Base-by-base conservation (phyloP, 2,113 vertebrate genomes). In the Odontophorus gujanensis region DNA sequence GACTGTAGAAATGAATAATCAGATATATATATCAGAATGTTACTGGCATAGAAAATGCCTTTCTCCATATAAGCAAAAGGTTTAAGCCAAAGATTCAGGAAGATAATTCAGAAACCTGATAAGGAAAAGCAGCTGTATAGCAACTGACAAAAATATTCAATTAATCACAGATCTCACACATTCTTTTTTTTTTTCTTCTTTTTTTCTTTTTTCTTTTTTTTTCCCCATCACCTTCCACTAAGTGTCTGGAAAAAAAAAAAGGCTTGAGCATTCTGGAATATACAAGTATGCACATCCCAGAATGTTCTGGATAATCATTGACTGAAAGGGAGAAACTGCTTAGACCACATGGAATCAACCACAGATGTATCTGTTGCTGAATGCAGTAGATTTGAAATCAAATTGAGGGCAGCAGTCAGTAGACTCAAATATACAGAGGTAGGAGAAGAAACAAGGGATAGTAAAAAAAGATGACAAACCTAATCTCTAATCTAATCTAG, bases 401-500 rank as follows among this genome's bases (percentile, higher is more conserved):
- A 45, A 58, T n/a, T n/a, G 63, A 92, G 19, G 42, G 3, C 43
- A 43, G 21, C n/a, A 67, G 36, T 30, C 86, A 81, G 21, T 36
- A 83, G 62, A 62, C 24, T 48, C 40, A 40, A 66, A 62, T 26
- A 66, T 4, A 4, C 38, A 25, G 20, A 93, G 25, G 34, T 47
- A 92, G 66, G 18, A 77, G 21, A 2, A 87, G 28, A 40, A 87
- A 42, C 19, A 32, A 5, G 7, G 69, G 84, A 82, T n/a, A 26
- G 63, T 55, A 68, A 59, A 45, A 15, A n/a, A 58, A 72, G 7
- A 72, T 11, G 30, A 68, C 16, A 91, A 76, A 25, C 17, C 28
- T 85, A 69, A 87, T 79, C 77, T 81, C 62, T 86, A 92, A 90
- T 74, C 75, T 86, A 76, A 58, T 79, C 58, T 65, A 66, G 42